Evolutionary conservation across 2,888 invertebrate genomes (phyloP), one percentile per base, ranked within the genome.

Genomic region (Melieria crassipennis): DNA sequence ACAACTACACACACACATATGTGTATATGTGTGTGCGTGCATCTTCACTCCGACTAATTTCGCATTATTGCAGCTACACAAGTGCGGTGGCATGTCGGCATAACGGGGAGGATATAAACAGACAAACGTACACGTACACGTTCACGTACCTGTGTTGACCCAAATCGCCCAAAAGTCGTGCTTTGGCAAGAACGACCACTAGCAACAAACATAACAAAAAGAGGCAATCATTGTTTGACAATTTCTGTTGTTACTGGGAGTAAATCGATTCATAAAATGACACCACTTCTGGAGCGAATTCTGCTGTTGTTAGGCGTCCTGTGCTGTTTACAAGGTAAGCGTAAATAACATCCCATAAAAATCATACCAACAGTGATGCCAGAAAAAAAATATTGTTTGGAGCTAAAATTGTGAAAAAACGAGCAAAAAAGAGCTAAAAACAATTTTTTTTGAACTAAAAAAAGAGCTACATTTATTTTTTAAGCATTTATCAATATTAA

Each of bases 291-390:
- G 80, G 84, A 85, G 78, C 84, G 84, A 79, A 82, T 81, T 78
- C 73, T 83, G 75, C 78, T 86, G 75, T 78, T 86, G 77, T 78
- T 84, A 75, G 86, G 84, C 79, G 73, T 85, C 71, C 77, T 85
- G 69, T 82, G 84, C 78, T 84, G 84, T 78, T 80, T 86, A 78
- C 85, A 85, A 82, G 85, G 86, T 86, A 78, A 84, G 78, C 75
- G 11, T 1, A 7, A 30, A 4, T 10, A 42, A 48, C 50, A 50
- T 11, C 11, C 50, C 11, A 50, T 7, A 50, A 10, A 2, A 50
- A 50, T 50, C 3, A 60, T 45, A 50, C 48, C 45, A 55, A n/a
- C n/a, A n/a, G n/a, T n/a, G n/a, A n/a, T n/a, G n/a, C n/a, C n/a
- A n/a, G n/a, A n/a, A n/a, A n/a, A n/a, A n/a, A n/a, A n/a, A n/a